Evolutionary conservation across 1,140 invertebrate genomes (phyloP), one percentile per base, ranked within the genome.

Genomic region (Bombus vancouverensis): DNA sequence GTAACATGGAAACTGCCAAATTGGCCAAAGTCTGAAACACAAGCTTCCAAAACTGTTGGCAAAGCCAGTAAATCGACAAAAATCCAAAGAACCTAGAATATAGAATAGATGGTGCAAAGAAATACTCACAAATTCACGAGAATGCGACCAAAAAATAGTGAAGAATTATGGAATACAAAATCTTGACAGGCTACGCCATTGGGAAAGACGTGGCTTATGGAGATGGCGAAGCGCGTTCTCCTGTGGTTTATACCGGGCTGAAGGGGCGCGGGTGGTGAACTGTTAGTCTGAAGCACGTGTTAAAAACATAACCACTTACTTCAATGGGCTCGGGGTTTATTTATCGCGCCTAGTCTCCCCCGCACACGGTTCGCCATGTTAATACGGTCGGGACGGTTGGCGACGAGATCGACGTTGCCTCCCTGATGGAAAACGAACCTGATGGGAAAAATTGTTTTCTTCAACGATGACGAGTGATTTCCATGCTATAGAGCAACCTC

Each of bases 291-390:
- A 83, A 92, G 92, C 92, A 93, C 92, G 93, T 93, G 93, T 92
- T 94, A 93, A 93, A 93, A 94, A 93, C 92, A 93, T 93, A 93
- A 93, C 90, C 92, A 94, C 92, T 94, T 93, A 93, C 92, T 92
- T 87, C 87, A 93, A 92, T 93, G 91, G 90, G 85, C 84, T 91
- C 88, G 83, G 89, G 85, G 86, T 92, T 93, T 93, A 93, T 93
- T 93, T 93, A 93, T 93, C 91, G 90, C 87, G 83, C n/a, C 53
- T 47, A 73, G 25, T 53, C 85, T n/a, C 87, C 84, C 88, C 81
- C 75, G 78, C 77, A 88, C 86, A 25, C 18, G 78, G 88, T 87
- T 62, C 78, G 71, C 34, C 79, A 32, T 71, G 73, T 44, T 84
- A 83, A 78, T 28, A 76, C 22, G 6, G 70, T 44, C 39, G 70